Base-by-base conservation (phyloP, 2,113 vertebrate genomes). In the Ctenodactylus gundi region DNA sequence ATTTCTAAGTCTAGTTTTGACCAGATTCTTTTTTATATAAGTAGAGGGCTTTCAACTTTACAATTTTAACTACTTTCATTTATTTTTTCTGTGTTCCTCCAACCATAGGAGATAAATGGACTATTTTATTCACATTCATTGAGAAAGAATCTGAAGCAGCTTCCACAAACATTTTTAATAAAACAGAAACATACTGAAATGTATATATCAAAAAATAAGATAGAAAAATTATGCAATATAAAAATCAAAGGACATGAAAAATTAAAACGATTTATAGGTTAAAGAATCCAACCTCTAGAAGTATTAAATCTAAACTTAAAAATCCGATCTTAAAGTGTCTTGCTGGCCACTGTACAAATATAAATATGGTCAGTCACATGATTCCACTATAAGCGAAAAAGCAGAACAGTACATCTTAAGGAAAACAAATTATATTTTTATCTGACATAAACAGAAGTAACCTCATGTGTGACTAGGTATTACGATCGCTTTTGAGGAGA, bases 1-100 rank as follows among this genome's bases (percentile, higher is more conserved):
- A 72, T 67, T 90, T 93, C 82, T 49, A 70, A 76, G 23, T 78
- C 64, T 62, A 36, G 21, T 51, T 94, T 23, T 94, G 44, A 65
- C 4, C 51, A 81, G 23, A 81, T 11, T 83, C 31, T 75, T 92
- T 29, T 41, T 83, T 78, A 81, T 39, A 3, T 27, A 83, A 72
- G n/a, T 27, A 73, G 7, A 29, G 10, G 17, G 25, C 6, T 90
- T 88, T 88, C 31, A 86, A 86, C 1, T 75, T 57, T 65, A 31
- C 25, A 85, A 49, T 70, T 94, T 34, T 75, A 90, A 80, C 73
- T 64, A 78, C 60, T 90, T 4, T 20, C 5, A 20, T 39, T 15
- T 13, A 51, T 60, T 91, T 87, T n/a, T 34, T 65, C 57, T 67
- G n/a, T 20, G 88, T 82, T 21, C 1, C 34, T 70, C 68, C 25